Conservation (phyloP, 2,113 vertebrate genomes). For the Ochotona princeps region DNA sequence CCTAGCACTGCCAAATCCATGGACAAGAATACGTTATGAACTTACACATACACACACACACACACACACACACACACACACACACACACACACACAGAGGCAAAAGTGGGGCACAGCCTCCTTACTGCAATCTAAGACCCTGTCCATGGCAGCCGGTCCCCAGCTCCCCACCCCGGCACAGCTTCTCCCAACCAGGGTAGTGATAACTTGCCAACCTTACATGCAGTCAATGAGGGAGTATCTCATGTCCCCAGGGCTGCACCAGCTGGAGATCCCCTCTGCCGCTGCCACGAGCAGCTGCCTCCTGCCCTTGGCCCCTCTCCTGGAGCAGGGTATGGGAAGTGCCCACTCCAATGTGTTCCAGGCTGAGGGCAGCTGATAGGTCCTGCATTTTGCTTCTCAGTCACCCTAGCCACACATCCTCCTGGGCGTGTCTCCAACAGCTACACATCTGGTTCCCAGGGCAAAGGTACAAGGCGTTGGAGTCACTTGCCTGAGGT, state of each 20-base stretch:
- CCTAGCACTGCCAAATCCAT: neutral
- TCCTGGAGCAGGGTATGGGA: neutral
- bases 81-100: neutral
- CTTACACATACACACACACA: neutral
- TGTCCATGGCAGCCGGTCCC: neutral
- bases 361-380: neutral
- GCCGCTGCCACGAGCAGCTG: neutral
- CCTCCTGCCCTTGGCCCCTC: neutral
- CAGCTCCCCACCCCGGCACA: fast-evolving
- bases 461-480: neutral
- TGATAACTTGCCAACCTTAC: neutral
- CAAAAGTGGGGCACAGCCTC: neutral
- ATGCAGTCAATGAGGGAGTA: neutral
- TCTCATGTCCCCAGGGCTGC: neutral
- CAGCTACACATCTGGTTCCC: neutral
- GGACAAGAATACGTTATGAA: conserved; percentile 37
- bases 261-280: neutral
- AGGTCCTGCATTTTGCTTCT: neutral
- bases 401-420: neutral
- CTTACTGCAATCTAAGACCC: neutral
- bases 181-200: neutral
- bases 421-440: neutral
- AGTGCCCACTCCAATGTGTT: fast-evolving
- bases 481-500: neutral
- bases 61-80: neutral